phyloP scores from a whole-genome alignment of 2,113 vertebrate genomes.

The Tiliqua scincoides region DNA sequence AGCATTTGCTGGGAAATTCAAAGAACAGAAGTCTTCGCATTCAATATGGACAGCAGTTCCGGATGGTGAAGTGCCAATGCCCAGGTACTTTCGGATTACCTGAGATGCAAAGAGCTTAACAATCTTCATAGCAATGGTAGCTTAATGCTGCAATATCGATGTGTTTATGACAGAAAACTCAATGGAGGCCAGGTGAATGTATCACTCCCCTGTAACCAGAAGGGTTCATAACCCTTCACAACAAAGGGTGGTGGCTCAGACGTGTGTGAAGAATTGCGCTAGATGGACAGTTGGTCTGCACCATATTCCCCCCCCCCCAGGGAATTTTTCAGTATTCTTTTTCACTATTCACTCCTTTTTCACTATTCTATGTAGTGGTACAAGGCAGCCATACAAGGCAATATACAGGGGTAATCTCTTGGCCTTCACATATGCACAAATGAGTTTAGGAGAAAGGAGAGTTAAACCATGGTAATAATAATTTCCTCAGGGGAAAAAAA shows the following conservation, averaged over 20 bases:
- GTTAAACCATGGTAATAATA: too few species aligned
- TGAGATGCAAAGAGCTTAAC: not conserved
- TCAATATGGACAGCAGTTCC: constrained; percentile 97
- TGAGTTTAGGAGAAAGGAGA: too few species aligned
- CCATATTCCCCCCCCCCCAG: too few species aligned
- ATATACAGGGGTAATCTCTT: too few species aligned
- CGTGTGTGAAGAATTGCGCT: not conserved
- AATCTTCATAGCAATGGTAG: constrained; percentile 1
- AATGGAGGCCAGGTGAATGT: not conserved
- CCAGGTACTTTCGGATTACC: constrained; percentile 80
- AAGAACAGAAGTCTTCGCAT: constrained; percentile 94
- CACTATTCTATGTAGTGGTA: too few species aligned
- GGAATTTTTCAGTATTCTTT: too few species aligned
- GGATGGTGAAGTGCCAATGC: constrained; percentile 91
- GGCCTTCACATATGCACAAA: too few species aligned
- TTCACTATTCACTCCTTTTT: too few species aligned
- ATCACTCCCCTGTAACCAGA: too few species aligned
- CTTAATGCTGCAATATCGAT: not conserved
- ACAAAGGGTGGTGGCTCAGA: not conserved
- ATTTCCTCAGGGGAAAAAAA: too few species aligned
- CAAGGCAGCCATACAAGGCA: too few species aligned
- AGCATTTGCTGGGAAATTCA: constrained; percentile 94
- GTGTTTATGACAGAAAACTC: not conserved
- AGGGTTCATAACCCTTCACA: too few species aligned
- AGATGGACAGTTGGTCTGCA: not conserved